These are phyloP conservation scores for Leptinotarsa undecemlineata DNA, from an alignment of 1,140 invertebrate species.

Conservation along the genomic window DNA sequence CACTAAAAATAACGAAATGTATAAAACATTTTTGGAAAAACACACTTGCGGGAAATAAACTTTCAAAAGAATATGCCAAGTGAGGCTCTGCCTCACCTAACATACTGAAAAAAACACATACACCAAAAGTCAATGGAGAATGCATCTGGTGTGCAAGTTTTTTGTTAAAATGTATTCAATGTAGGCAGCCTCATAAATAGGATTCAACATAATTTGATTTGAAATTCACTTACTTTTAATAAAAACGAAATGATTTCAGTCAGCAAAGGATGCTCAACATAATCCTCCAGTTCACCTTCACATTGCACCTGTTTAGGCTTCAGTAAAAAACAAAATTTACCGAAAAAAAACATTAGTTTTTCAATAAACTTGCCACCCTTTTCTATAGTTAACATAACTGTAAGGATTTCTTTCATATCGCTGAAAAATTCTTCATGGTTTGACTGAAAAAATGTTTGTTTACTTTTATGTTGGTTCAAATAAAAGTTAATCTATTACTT, in stretches of 20 bases:
- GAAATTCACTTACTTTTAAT: constrained; percentile 12
- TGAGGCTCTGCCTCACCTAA: no score
- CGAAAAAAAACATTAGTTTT: constrained; percentile 14
- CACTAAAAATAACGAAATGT: not conserved
- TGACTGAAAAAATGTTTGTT: constrained; percentile 13
- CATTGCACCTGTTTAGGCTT: constrained; percentile 4
- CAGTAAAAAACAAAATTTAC: constrained; percentile 18
- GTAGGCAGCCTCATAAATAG: no score
- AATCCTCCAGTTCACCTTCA: not conserved
- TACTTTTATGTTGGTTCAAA: not conserved
- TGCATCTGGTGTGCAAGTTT: no score
- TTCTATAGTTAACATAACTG: not conserved
- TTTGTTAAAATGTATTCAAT: no score
- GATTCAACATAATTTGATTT: not conserved
- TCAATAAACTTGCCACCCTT: constrained; percentile 9
- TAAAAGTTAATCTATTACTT: not conserved
- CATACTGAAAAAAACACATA: no score
- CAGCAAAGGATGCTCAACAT: constrained; percentile 7
- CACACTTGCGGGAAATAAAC: no score
- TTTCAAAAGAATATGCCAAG: no score
- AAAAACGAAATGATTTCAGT: constrained; percentile 15
- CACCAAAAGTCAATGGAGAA: no score
- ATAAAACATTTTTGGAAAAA: no score
- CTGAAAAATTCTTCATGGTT: constrained; percentile 8
- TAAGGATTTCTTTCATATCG: not conserved